Evolutionary conservation across 1,140 invertebrate species (phyloP), one percentile per base, ranked within the genome.

Genomic region (Glossosoma conforme): DNA sequence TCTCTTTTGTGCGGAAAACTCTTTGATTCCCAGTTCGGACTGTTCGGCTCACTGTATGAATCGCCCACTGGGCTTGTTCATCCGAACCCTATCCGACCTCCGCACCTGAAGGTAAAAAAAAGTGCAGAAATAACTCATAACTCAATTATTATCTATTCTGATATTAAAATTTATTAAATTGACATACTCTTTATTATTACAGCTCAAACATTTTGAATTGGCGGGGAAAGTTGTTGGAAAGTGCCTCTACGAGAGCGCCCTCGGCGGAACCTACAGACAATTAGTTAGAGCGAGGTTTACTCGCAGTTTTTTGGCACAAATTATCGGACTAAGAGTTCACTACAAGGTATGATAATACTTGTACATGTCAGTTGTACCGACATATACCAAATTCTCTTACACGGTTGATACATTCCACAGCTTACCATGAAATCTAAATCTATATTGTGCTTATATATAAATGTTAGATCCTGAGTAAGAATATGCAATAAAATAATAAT

Each of bases 221-320:
- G 92, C 93, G 24, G 93, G 93, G 20, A 87, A 89, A 69, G 81
- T 97, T 56, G 90, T 95, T n/a, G 93, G 92, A 36, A 93, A 93
- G 72, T 92, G 90, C 72, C 70, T 94, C 46, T 95, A 93, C 65
- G 93, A 97, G 70, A 92, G 89, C 36, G 87, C 92, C 9, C 74
- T 93, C 11, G 92, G 92, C 3, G 86, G 89, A 18, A 83, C 84
- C 9, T 93, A 94, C 72, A 74, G 91, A 2, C 91, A 94, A 68
- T 72, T 93, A 46, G 91, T 97, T 11, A 82, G 91, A 48, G 93
- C 93, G 1, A 77, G 89, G 54, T 93, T 96, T 63, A 89, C 91
- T 15, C 77, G 92, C 44, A 94, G 91, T n/a, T 97, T 96, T 73
- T 75, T 96, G 21, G 93, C 93, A 30, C 92, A 95, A 75, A 81